Conservation (phyloP, 30 jellyfish, hydroid and myxozoan genomes). For the Sanderia malayensis region DNA sequence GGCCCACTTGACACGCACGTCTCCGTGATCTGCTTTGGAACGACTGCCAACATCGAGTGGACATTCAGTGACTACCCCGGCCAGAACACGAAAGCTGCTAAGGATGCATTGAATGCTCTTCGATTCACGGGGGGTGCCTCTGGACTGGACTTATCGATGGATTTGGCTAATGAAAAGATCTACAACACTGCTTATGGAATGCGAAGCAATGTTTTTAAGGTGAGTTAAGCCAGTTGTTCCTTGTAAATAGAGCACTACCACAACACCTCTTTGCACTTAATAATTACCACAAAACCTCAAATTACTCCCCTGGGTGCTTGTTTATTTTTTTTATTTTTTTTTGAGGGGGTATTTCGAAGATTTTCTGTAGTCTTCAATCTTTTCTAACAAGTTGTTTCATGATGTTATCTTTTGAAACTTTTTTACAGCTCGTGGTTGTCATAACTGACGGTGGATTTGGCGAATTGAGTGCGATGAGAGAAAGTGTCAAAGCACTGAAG, state of each 20-base stretch:
- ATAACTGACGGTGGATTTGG: slow-evolving; percentile 73
- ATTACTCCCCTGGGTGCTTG: too few species aligned
- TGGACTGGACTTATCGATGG: slow-evolving; percentile 73
- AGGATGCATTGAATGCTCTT: slow-evolving; percentile 27
- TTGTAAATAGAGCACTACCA: too few species aligned
- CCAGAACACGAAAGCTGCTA: slow-evolving; percentile 54
- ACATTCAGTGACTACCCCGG: slow-evolving; percentile 69
- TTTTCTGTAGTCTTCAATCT: too few species aligned
- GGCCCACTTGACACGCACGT: slow-evolving; percentile 79
- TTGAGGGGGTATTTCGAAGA: too few species aligned
- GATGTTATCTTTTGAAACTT: not conserved
- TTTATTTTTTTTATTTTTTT: too few species aligned
- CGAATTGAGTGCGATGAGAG: slow-evolving; percentile 57
- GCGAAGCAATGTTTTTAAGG: slow-evolving; percentile 60
- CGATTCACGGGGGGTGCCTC: slow-evolving; percentile 70
- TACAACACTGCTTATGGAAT: slow-evolving; percentile 60
- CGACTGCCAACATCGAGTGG: slow-evolving; percentile 71
- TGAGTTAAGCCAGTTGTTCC: too few species aligned
- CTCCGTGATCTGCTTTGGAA: slow-evolving; percentile 70
- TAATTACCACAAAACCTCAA: too few species aligned
- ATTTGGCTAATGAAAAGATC: slow-evolving; percentile 66
- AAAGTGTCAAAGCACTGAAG: slow-evolving; percentile 49
- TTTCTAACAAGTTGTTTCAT: too few species aligned
- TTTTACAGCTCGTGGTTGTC: slow-evolving; percentile 53
- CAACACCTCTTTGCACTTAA: too few species aligned